Evolutionary conservation across 1,140 invertebrate genomes (phyloP).

Genomic region (Hormaphis cornu): DNA sequence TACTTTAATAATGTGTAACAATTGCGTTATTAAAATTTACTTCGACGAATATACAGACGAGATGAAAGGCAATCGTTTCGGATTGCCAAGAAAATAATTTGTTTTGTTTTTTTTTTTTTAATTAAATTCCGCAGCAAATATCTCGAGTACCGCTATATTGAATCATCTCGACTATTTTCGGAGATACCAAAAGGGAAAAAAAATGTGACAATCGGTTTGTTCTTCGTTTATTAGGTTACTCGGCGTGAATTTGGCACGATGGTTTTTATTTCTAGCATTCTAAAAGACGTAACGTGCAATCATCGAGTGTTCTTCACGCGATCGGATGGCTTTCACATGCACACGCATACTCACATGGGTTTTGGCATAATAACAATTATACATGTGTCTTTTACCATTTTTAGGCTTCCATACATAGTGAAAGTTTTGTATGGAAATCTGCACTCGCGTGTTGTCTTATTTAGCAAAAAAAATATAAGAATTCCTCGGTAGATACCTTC

Average conservation of each 20-base stretch:
- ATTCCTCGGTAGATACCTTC: no score
- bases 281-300: conserved; percentile 15
- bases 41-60: not conserved
- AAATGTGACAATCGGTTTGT: conserved; percentile 23
- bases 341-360: not conserved
- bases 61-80: not conserved
- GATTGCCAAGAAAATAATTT: not conserved
- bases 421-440: conserved; percentile 2
- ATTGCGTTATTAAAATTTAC: not conserved
- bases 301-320: conserved; percentile 18
- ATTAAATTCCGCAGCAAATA: conserved; percentile 14
- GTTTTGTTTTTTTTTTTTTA: not conserved
- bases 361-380: conserved; percentile 26
- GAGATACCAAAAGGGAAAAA: conserved; percentile 9
- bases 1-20: not conserved
- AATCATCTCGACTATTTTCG: conserved; percentile 25
- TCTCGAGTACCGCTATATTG: not conserved
- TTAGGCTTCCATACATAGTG: conserved; percentile 10
- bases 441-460: not conserved
- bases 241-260: conserved; percentile 22
- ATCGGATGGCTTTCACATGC: conserved; percentile 22
- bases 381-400: conserved; percentile 23
- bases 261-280: conserved; percentile 19
- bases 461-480: not conserved
- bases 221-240: conserved; percentile 25